Evolutionary conservation across 2,888 invertebrate genomes (phyloP), one percentile per base, ranked within the genome.

Genomic region (Hermaeophaga mercurialis): DNA sequence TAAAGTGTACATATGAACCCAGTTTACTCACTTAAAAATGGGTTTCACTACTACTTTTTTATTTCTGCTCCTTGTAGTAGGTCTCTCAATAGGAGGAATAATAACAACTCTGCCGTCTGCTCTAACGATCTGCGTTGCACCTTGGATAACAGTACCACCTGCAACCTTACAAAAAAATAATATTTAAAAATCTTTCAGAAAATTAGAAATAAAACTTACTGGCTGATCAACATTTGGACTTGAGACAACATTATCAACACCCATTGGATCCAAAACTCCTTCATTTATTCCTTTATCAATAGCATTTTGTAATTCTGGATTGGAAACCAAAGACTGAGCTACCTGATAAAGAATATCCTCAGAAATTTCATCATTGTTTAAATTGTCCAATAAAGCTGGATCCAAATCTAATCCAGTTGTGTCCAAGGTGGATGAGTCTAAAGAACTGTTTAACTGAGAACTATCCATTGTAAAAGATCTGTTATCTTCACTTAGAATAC

Each of bases 71-170:
- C 91, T 80, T 0, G 91, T 91, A 1, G 91, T 88, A 6, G 91
- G 91, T 15, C 91, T 87, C 76, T 91, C 91, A 50, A 91, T 90
- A 0, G 91, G 91, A 9, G 91, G 91, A 59, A 91, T 78, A 0
- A 88, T 88, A 47, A 91, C 88, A 31, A 91, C 83, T 24, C 90
- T 81, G 1, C 90, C 90, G 72, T 90, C 89, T 14, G 85, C 82
- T 14, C 90, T 80, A 7, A 90, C 82, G 61, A 90, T 87, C 76
- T 90, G 89, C 56, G 88, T 87, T 0, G 73, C 75, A 54, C 68
- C 67, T 43, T 68, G 69, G 22, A 66, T 56, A 22, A 65, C 19
- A 1, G 14, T 48, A 33, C 68, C 64, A 36, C n/a, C n/a, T n/a
- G 15, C 7, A 12, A 4, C 12, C 9, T 34, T n/a, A 34, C 15